phyloP scores from a whole-genome alignment of 1,140 invertebrate genomes.

The Zaprionus vittiger region DNA sequence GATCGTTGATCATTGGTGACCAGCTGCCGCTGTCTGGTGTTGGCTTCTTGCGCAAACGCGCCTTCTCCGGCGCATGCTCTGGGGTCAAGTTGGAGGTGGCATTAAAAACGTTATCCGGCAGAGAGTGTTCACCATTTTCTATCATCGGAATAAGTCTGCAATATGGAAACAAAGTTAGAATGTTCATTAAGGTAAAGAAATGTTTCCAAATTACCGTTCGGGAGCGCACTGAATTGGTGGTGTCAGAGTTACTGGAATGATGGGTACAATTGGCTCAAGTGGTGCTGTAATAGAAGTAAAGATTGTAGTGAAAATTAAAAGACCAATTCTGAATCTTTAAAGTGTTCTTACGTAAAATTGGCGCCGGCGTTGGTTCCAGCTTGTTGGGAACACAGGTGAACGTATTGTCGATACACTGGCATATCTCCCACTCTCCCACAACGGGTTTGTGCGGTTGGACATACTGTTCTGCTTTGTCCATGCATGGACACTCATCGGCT shows the following conservation, averaged over 20 bases:
- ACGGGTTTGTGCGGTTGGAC: slow-evolving; percentile 84
- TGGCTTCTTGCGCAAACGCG: slow-evolving; percentile 84
- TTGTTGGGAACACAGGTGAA: slow-evolving; percentile 87
- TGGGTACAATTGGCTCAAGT: slow-evolving; percentile 27
- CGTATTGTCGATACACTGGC: slow-evolving; percentile 91
- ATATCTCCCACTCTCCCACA: slow-evolving; percentile 85
- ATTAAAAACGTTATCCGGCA: slow-evolving; percentile 86
- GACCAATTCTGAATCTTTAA: background rate
- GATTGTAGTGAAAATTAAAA: background rate
- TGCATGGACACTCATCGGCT: slow-evolving; percentile 89
- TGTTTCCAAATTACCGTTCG: slow-evolving; percentile 74
- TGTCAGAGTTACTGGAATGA: slow-evolving; percentile 85
- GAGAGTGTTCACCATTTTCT: slow-evolving; percentile 84
- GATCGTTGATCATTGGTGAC: slow-evolving; percentile 86
- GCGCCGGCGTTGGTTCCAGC: slow-evolving; percentile 46
- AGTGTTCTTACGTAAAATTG: slow-evolving; percentile 17
- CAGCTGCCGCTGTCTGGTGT: slow-evolving; percentile 86
- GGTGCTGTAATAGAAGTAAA: slow-evolving; percentile 20
- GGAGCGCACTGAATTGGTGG: slow-evolving; percentile 85
- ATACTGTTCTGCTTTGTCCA: slow-evolving; percentile 86
- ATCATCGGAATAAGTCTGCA: slow-evolving; percentile 86
- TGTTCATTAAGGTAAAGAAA: background rate
- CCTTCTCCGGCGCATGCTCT: slow-evolving; percentile 85
- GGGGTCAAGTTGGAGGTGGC: slow-evolving; percentile 86
- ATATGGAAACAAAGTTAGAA: background rate